phyloP scores from a whole-genome alignment of 1,140 invertebrate genomes.

The Halesus radiatus region DNA sequence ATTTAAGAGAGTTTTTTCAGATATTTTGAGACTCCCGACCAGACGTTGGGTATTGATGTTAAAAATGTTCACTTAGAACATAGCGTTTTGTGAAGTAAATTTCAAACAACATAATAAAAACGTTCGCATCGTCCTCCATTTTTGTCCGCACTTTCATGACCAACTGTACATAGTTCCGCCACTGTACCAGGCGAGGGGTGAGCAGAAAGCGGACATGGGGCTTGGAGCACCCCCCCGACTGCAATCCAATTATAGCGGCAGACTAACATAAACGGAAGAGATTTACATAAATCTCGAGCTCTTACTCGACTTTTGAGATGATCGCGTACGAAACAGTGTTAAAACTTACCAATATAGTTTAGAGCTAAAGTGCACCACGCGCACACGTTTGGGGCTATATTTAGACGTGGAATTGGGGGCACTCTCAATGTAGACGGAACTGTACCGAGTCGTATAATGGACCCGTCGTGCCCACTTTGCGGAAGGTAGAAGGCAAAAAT shows the following conservation, averaged over 20 bases:
- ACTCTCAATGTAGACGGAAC: neutral
- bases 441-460: neutral
- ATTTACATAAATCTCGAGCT: constrained; percentile 51
- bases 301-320: constrained; percentile 40
- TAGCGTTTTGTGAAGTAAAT: too few species aligned
- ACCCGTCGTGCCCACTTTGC: neutral
- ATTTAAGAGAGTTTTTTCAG: too few species aligned
- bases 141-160: too few species aligned
- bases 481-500: too few species aligned
- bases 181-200: too few species aligned
- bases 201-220: too few species aligned
- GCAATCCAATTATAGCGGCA: constrained; percentile 51
- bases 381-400: neutral
- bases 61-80: too few species aligned
- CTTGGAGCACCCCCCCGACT: constrained; percentile 20
- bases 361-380: constrained; percentile 9
- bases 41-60: too few species aligned
- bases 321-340: constrained; percentile 51
- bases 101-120: too few species aligned
- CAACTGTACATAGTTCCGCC: too few species aligned
- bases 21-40: too few species aligned
- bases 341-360: constrained; percentile 38
- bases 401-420: neutral
- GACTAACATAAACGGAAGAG: constrained; percentile 46
- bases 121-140: too few species aligned